Evolutionary conservation across 2,888 invertebrate genomes (phyloP), one percentile per base, ranked within the genome.

Genomic region (Latheticus oryzae): DNA sequence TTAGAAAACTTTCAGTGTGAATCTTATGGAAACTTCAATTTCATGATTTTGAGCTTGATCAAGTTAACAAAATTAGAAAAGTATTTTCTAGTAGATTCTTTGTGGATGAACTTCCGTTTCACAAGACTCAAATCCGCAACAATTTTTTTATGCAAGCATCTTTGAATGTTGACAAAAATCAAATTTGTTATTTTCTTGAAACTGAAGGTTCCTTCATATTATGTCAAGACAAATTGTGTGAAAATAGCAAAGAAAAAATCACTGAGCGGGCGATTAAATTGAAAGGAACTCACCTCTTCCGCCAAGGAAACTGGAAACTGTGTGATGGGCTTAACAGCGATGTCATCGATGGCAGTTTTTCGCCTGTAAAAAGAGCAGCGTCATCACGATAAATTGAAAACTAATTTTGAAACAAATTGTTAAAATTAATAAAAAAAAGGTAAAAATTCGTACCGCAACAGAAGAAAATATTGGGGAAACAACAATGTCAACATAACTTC

Each of bases 251-350:
- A 3, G 3, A 8, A 11, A 37, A 9, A 37, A 35, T 16, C 4
- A 2, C 16, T 15, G 5, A 13, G 15, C 15, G 16, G 3, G 17
- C 16, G 23, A n/a, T 9, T 23, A 40, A 40, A 40, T 23, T 23
- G 2, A 35, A 17, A 24, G 5, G 21, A 28, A 79, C 84, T 83
- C 76, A 90, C 90, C 85, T 92, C 93, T 78, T 93, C 92, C 71
- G 91, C 90, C 53, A 92, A 79, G n/a, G 87, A 85, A 16, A 90
- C 84, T 12, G 94, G 94, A 76, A 95, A 95, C 77, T 90, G 91
- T 13, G 89, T 89, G 45, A 95, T 84, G 4, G 94, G 93, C 75
- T 91, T 92, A 17, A 95, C 94, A n/a, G 95, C 94, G 60, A 94
- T 86, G 69, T 93, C 91, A 74, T 90, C 86, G 65, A 90, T 74